Evolutionary conservation across 2,797 vertebrate genomes (phyloP).

Genomic region (Argya squamiceps): DNA sequence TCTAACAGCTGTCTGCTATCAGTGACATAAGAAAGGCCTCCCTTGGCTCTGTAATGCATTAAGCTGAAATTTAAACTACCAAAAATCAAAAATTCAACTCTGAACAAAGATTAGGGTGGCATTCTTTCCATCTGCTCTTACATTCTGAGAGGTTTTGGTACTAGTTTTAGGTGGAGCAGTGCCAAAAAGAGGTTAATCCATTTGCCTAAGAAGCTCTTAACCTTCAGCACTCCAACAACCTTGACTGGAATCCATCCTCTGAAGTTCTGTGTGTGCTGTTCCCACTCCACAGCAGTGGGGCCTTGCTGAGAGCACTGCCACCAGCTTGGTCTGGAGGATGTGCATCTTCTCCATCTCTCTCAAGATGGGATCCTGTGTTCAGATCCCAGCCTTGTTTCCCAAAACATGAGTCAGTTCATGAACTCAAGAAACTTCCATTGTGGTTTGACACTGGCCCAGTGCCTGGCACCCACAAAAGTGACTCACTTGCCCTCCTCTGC

Average conservation of each 20-base stretch:
- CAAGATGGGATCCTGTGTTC: neutral
- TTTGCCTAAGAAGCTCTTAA: neutral
- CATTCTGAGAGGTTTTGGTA: neutral
- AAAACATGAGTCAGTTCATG: neutral
- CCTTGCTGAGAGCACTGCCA: accelerated
- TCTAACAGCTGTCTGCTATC: neutral
- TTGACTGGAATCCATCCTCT: neutral
- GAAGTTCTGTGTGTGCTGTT: accelerated
- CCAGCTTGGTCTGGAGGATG: accelerated
- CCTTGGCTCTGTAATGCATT: neutral
- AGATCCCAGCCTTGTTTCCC: neutral
- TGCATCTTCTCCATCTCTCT: neutral
- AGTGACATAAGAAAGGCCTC: neutral
- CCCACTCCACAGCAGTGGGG: neutral
- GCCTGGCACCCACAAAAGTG: neutral
- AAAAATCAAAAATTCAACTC: neutral
- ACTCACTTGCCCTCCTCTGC: neutral
- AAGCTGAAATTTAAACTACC: neutral
- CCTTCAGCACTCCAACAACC: neutral
- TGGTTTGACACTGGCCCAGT: neutral
- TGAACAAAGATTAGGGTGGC: neutral
- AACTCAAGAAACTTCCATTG: neutral
- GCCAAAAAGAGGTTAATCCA: neutral
- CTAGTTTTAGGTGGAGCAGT: neutral
- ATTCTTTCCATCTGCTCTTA: neutral